These are phyloP conservation scores for Procavia capensis DNA, from an alignment of 2,113 vertebrate species.

Conservation along the genomic window DNA sequence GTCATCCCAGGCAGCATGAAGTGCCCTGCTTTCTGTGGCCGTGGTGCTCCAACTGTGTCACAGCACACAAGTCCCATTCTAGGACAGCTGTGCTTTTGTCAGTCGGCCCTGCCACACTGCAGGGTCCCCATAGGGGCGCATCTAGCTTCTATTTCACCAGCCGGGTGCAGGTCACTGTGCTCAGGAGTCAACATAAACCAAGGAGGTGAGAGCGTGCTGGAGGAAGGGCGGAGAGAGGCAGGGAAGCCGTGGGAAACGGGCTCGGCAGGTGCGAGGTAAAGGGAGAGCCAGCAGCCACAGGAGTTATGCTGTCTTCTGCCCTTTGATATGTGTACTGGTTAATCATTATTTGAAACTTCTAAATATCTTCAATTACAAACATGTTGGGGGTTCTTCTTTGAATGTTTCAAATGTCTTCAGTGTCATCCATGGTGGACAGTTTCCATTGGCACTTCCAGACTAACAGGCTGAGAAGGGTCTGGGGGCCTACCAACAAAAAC, in stretches of 20 bases:
- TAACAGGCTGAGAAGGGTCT: background rate
- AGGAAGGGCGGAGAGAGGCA: background rate
- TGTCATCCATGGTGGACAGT: background rate
- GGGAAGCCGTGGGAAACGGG: background rate
- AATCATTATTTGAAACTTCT: background rate
- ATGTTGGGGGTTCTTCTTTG: background rate
- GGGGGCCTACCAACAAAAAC: background rate
- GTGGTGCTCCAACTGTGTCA: background rate
- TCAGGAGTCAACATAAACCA: background rate
- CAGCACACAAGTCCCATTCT: background rate
- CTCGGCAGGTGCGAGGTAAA: background rate
- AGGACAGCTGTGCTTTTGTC: rapidly evolving
- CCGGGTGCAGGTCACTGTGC: background rate
- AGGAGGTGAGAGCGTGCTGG: background rate
- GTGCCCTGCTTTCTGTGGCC: background rate
- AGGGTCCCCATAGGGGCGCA: rapidly evolving
- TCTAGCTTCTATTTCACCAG: background rate
- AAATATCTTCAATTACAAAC: background rate
- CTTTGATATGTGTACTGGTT: background rate
- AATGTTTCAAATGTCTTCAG: background rate
- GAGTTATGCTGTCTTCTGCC: background rate
- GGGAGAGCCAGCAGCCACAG: background rate
- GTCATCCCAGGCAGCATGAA: background rate
- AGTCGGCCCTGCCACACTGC: background rate
- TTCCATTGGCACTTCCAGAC: background rate